Base-by-base conservation (phyloP, 2,113 vertebrate species). In the Passer montanus region DNA sequence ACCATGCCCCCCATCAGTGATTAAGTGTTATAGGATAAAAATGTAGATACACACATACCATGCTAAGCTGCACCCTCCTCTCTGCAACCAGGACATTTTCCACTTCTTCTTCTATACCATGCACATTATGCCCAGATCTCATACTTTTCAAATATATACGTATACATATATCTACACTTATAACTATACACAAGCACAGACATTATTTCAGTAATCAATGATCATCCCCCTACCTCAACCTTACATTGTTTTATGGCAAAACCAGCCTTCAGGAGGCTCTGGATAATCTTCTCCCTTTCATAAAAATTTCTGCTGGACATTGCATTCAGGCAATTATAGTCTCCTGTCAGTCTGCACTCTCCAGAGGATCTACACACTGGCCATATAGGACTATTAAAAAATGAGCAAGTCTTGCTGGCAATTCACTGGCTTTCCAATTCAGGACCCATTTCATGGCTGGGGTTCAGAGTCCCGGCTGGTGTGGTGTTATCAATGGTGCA, bases 401-500 rank as follows among this genome's bases (percentile, higher is more conserved):
- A 8, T 52, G 14, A 52, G 5, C 1, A 3, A 14, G 9, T 12
- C 31, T 44, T 68, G 11, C 53, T 74, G 50, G n/a, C 15, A 15
- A 2, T 15, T 84, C 30, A 3, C 15, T 68, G 63, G 37, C 31
- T 77, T 27, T 77, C 7, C 27, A 15, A 23, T 10, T 58, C 10
- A 49, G 8, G 9, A 24, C 11, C 17, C 53, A 27, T 52, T 17
- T 52, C 18, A 6, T 60, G 46, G 22, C 12, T 49, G 26, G 52
- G 21, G 10, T 6, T n/a, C 35, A 12, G 30, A 30, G 44, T 26
- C 21, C 11, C 1, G 1, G 4, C 18, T 50, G 53, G 9, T 0
- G 1, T 7, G 9, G 3, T 35, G 37, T 13, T 86, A 4, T 11
- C 0, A 0, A 27, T 17, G 16, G 21, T 18, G 37, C 72, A 26